Conservation (phyloP, 2,888 invertebrate genomes). For the Calameuta idolon region DNA sequence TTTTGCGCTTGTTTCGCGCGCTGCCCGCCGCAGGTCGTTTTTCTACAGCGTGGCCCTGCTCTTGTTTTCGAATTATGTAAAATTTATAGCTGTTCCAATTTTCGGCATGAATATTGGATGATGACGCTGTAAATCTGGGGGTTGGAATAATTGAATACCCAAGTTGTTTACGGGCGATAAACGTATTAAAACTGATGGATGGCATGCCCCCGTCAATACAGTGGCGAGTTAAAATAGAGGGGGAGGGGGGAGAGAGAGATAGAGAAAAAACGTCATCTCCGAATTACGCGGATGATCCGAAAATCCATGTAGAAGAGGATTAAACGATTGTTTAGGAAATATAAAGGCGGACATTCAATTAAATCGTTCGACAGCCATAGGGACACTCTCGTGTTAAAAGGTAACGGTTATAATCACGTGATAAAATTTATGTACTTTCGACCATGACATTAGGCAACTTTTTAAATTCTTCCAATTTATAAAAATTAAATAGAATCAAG, state of each 20-base stretch:
- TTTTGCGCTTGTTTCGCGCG: slow-evolving; percentile 5
- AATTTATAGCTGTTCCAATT: slow-evolving; percentile 29
- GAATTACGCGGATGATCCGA: background rate
- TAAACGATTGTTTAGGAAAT: background rate
- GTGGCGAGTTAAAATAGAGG: background rate
- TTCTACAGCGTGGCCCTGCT: slow-evolving; percentile 10
- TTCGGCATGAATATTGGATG: slow-evolving; percentile 28
- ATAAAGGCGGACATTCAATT: background rate
- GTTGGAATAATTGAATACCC: slow-evolving; percentile 25
- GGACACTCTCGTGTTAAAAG: background rate
- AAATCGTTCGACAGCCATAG: background rate
- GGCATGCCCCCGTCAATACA: slow-evolving; percentile 14
- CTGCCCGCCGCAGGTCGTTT: slow-evolving; percentile 10
- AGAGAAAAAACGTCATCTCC: background rate
- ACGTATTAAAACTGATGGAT: slow-evolving; percentile 28
- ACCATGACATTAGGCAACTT: no score
- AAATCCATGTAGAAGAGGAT: background rate
- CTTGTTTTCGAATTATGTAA: slow-evolving; percentile 21
- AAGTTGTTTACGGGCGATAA: slow-evolving; percentile 27
- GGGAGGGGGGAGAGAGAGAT: no score
- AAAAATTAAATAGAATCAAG: slow-evolving; percentile 40
- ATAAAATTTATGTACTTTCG: background rate
- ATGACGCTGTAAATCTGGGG: slow-evolving; percentile 24
- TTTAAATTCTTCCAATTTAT: no score
- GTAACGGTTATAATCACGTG: background rate